A percentile compares a stretch with the other conserved stretches of the same genome.
Evolutionary conservation across 2,113 vertebrate species (phyloP).

Genomic region (Pedetes capensis): DNA sequence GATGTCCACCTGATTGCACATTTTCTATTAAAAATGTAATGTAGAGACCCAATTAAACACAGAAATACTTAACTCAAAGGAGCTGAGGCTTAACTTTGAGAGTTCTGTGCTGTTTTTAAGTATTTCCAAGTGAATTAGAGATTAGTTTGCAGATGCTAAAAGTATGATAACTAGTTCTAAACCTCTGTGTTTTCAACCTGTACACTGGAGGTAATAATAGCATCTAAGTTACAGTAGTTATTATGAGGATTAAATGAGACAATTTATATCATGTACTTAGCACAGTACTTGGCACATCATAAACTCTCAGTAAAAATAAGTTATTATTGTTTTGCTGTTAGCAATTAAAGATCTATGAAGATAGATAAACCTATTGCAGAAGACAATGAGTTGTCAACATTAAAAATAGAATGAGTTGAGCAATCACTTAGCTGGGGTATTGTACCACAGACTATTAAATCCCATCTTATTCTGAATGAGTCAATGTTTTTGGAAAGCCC

Average conservation of each 20-base stretch:
- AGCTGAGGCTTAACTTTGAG: not conserved
- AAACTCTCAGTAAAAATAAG: conserved; percentile 10
- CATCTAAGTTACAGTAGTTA: not conserved
- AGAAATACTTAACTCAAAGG: not conserved
- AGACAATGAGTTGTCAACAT: not conserved
- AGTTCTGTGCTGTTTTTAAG: not conserved
- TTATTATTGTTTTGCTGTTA: conserved; percentile 25
- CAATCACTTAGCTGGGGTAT: not conserved
- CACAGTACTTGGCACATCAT: not conserved
- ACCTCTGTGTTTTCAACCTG: not conserved
- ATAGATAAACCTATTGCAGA: not conserved
- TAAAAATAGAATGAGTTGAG: not conserved
- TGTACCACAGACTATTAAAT: not conserved
- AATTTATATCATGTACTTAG: conserved; percentile 3
- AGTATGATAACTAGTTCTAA: not conserved
- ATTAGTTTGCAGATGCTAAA: not conserved
- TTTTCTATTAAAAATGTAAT: conserved; percentile 1
- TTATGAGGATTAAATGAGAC: conserved; percentile 20
- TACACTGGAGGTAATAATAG: not conserved
- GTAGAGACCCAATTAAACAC: not conserved
- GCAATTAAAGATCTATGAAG: conserved; percentile 17
- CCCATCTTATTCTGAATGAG: not conserved
- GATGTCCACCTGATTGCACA: not conserved
- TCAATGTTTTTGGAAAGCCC: not conserved
- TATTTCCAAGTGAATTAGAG: not conserved